Evolutionary conservation across 2,797 vertebrate genomes (phyloP).

Genomic region (Typhlichthys eigenmanni): DNA sequence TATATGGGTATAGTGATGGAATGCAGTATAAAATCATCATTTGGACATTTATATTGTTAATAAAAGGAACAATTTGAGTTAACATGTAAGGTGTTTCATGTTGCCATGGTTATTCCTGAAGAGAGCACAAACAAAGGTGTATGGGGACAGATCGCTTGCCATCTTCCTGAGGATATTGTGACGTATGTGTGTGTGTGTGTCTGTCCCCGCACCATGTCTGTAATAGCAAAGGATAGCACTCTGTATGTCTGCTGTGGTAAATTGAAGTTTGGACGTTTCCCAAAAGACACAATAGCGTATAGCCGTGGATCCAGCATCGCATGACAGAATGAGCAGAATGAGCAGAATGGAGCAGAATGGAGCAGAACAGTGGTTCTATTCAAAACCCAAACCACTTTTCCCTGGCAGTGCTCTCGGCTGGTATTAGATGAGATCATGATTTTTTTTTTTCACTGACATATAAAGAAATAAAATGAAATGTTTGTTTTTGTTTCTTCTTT

Average conservation of each 20-base stretch:
- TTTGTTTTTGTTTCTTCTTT: conserved; percentile 11
- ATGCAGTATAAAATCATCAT: conserved; percentile 33
- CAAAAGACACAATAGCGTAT: conserved; percentile 68
- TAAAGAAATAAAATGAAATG: conserved; percentile 15
- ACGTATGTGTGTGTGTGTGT: too few relatives aligned
- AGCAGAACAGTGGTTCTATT: conserved; percentile 77
- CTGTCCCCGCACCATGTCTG: too few relatives aligned
- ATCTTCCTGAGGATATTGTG: neutral
- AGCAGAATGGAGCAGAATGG: conserved; percentile 61
- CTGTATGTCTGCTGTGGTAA: conserved; percentile 12
- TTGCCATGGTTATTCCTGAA: conserved; percentile 63
- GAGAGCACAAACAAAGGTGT: conserved; percentile 31
- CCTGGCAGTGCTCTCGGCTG: conserved; percentile 61
- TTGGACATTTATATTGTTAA: conserved; percentile 50
- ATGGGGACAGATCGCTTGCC: conserved; percentile 4
- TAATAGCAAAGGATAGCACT: conserved; percentile 46
- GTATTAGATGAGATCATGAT: conserved; percentile 65
- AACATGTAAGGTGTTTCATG: conserved; percentile 49
- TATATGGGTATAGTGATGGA: neutral
- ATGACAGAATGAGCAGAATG: conserved; percentile 45
- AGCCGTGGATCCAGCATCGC: conserved; percentile 52
- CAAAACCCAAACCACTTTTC: conserved; percentile 67
- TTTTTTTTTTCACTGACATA: conserved; percentile 32
- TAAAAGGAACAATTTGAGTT: conserved; percentile 9
- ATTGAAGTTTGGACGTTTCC: conserved; percentile 62